Evolutionary conservation across 2,113 vertebrate species (phyloP).

Genomic region (Nannobrachium achirus): DNA sequence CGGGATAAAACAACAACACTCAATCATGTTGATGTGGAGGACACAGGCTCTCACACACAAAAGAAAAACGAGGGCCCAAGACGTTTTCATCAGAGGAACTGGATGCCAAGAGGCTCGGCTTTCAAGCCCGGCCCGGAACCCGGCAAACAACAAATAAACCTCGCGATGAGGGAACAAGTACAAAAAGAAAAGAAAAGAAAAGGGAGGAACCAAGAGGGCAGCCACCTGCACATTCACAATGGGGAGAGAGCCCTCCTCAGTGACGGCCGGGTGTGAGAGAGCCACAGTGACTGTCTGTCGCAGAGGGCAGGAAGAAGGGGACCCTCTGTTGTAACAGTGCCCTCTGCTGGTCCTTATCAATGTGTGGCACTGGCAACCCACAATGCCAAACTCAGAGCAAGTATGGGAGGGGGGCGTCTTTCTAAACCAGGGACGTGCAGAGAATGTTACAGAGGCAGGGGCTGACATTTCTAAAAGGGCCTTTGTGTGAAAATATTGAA

Average conservation of each 20-base stretch:
- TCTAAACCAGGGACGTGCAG: no score
- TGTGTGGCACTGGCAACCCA: no score
- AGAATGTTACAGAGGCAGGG: no score
- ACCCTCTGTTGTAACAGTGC: constrained; percentile 66
- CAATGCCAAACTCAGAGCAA: no score
- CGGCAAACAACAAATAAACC: constrained; percentile 61
- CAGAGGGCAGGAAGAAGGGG: constrained; percentile 31
- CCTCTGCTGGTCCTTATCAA: constrained; percentile 67
- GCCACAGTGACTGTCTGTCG: constrained; percentile 4
- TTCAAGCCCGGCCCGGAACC: constrained; percentile 40
- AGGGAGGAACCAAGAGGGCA: constrained; percentile 39
- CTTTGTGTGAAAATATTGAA: no score
- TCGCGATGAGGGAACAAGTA: constrained; percentile 53
- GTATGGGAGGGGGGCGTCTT: no score
- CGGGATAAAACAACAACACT: constrained; percentile 63
- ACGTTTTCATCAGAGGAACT: constrained; percentile 56
- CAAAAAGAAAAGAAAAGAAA: constrained; percentile 25
- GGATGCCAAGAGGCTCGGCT: constrained; percentile 57
- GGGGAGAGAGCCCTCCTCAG: constrained; percentile 24
- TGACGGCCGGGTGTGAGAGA: constrained; percentile 32
- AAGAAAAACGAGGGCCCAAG: background rate
- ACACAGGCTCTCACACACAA: constrained; percentile 18
- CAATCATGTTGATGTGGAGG: constrained; percentile 59
- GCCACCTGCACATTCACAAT: constrained; percentile 67
- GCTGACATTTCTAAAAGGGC: no score